phyloP scores from a whole-genome alignment of 2,888 invertebrate genomes.

The Tridacna gigas region DNA sequence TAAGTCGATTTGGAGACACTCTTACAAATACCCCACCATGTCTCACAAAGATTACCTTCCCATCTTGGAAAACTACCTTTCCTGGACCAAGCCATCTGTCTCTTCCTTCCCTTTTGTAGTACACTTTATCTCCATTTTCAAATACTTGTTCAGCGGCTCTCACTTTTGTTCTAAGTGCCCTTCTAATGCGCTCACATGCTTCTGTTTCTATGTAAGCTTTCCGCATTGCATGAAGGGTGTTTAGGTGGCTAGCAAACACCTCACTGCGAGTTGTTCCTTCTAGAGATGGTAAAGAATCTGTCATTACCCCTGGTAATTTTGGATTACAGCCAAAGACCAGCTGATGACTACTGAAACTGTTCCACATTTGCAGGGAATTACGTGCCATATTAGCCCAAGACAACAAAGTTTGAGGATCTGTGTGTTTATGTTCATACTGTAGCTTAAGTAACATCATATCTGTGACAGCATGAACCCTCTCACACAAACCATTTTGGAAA shows the following conservation, averaged over 20 bases:
- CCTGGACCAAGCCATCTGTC: conserved; percentile 57
- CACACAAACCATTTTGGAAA: no score
- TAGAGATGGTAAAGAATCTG: conserved; percentile 42
- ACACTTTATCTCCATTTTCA: conserved; percentile 57
- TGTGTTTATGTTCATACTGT: neutral
- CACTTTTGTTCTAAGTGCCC: conserved; percentile 50
- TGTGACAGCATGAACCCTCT: neutral
- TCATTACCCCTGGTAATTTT: conserved; percentile 44
- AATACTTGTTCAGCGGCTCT: conserved; percentile 54
- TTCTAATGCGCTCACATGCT: conserved; percentile 9
- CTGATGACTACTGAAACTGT: neutral
- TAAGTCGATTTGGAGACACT: no score
- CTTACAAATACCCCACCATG: no score
- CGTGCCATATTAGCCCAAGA: neutral
- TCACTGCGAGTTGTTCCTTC: conserved; percentile 48
- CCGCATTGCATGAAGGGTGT: conserved; percentile 27
- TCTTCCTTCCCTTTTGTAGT: conserved; percentile 54
- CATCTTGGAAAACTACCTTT: no score
- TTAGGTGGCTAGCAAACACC: conserved; percentile 29
- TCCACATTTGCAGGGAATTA: neutral
- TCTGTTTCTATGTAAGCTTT: conserved; percentile 44
- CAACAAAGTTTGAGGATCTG: neutral
- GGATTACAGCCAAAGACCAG: conserved; percentile 38
- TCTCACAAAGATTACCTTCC: no score
- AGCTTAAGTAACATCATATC: neutral